Percentiles rank a stretch among this genome's conserved stretches.
Evolutionary conservation across 2,113 vertebrate genomes (phyloP).

Genomic region (Pogona vitticeps): DNA sequence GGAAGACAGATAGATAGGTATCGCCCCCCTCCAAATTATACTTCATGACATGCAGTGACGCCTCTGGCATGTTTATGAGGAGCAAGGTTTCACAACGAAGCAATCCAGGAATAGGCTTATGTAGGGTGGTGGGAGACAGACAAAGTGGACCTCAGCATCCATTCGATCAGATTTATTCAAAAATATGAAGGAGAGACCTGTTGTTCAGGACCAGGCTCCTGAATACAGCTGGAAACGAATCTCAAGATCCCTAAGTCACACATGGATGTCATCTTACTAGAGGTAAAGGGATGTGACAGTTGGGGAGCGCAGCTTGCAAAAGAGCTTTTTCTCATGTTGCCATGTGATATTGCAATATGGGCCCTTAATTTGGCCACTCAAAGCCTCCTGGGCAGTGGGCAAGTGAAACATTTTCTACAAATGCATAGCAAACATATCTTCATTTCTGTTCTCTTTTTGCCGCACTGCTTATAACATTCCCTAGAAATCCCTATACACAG

Average conservation of each 20-base stretch:
- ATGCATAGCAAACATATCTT: not conserved
- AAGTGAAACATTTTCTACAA: not conserved
- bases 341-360: not conserved
- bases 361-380: not conserved
- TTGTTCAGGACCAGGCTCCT: not conserved
- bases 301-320: too few relatives aligned
- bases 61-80: not conserved
- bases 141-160: not conserved
- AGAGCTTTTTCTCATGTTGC: too few relatives aligned
- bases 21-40: not conserved
- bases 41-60: not conserved
- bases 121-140: not conserved
- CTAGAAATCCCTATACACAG: not conserved
- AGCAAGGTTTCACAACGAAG: not conserved
- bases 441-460: not conserved
- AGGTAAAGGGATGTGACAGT: not conserved
- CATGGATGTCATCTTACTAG: not conserved
- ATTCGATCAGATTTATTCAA: not conserved
- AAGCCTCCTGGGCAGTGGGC: not conserved
- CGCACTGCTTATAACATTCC: not conserved
- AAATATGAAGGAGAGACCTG: not conserved
- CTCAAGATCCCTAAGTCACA: not conserved
- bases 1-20: not conserved
- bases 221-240: not conserved
- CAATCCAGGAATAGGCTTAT: not conserved